phyloP scores from a whole-genome alignment of 2,113 vertebrate genomes.

The Anoura caudifer region DNA sequence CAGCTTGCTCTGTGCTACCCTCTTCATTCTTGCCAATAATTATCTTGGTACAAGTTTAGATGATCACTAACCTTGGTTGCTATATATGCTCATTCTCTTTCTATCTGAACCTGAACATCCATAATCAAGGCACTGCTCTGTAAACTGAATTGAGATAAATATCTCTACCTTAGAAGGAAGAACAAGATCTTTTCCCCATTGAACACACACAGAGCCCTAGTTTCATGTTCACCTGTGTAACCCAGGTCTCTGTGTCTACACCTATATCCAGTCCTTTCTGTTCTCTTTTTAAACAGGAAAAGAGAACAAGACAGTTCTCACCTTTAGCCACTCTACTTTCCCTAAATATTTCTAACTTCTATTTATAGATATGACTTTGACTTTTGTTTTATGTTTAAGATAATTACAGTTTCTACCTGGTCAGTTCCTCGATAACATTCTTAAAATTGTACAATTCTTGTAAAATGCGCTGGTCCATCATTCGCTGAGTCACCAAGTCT shows the following conservation, averaged over 20 bases:
- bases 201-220: not conserved
- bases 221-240: not conserved
- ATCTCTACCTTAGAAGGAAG: not conserved
- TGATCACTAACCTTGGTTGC: not conserved
- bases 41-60: not conserved
- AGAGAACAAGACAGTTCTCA: not conserved
- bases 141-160: not conserved
- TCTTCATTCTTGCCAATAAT: not conserved
- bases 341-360: not conserved
- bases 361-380: not conserved
- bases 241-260: not conserved
- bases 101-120: slow-evolving; percentile 6
- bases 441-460: slow-evolving; percentile 88
- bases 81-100: not conserved
- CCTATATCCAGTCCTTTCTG: not conserved
- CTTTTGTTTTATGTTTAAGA: not conserved
- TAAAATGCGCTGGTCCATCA: slow-evolving; percentile 85
- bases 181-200: not conserved
- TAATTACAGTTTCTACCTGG: slow-evolving; percentile 75
- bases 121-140: not conserved
- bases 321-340: not conserved
- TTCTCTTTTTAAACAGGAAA: not conserved
- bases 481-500: slow-evolving; percentile 84
- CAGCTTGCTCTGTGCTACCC: not conserved
- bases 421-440: slow-evolving; percentile 83